Base-by-base conservation (phyloP, 2,888 invertebrate species). In the Drosophila incognita region DNA sequence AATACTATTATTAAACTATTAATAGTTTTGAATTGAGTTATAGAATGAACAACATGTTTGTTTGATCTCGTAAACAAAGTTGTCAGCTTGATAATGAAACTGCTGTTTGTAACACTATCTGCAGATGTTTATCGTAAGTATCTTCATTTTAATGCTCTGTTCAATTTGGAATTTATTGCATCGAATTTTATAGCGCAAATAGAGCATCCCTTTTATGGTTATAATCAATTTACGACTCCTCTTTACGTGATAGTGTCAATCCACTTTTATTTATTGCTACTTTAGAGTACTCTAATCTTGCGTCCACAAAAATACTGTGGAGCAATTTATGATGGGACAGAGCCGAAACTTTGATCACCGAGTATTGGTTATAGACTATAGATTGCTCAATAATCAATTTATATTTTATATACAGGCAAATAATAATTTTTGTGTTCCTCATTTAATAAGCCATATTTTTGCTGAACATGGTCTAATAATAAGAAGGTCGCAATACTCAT, bases 381-480 rank as follows among this genome's bases (percentile, higher is more conserved):
- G 46, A 7, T 46, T 24, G 4, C 13, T 13, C 42, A 24, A 15
- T 46, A 24, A 4, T 2, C 24, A 24, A 46, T 46, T 46, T 8
- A 46, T 46, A 46, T 46, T 46, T 46, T 24, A 15, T 46, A 4
- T 46, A 15, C 24, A 46, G 21, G 4, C n/a, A 15, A 21, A 29
- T 21, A 42, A 42, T 21, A 6, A 24, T 57, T 51, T 51, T 48
- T 29, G 36, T 61, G 38, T 7, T 60, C 59, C 38, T 58, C n/a
- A n/a, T 40, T 29, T 21, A 48, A 48, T 46, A 40, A 33, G 65
- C 49, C 57, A 63, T 66, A 74, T 73, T 76, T 46, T 24, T 60
- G 27, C 54, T 51, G 54, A 11, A 49, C 69, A 62, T 69, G 52
- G 49, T 33, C n/a, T 24, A 59, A 63, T 59, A 40, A 51, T n/a